Evolutionary conservation across 2,113 vertebrate genomes (phyloP), one percentile per base, ranked within the genome.

Genomic region (Xenus cinereus): DNA sequence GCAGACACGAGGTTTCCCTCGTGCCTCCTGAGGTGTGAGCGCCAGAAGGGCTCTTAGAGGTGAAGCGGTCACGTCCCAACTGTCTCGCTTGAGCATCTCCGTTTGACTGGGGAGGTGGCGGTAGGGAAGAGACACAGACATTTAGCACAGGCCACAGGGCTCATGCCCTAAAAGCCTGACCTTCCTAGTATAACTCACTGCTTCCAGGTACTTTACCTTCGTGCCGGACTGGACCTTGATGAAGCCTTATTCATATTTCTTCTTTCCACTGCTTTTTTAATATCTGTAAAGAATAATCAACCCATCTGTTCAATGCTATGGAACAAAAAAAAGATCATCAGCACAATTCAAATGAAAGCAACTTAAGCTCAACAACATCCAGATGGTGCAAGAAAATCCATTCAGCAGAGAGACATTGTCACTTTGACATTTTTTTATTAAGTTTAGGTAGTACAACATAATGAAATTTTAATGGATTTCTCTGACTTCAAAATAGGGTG

Each of bases 231-330:
- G 99, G 98, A 99, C 99, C 99, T 99, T 98, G 99, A 97, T 98
- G 99, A 98, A 99, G 98, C 98, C 99, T 99, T 99, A 99, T 98
- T 98, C 98, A 98, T 98, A 98, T 99, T 99, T 98, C 99, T 99
- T 99, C 99, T 98, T 98, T 99, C 99, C 98, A 98, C 98, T 98
- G 99, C 99, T 99, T 99, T 99, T 99, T 99, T 99, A 99, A 99
- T 99, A 99, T 99, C 99, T 99, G 99, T 99, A 99, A 99, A 99
- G 99, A 99, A 98, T 98, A 99, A 99, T 99, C 99, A 99, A 99
- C 99, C 99, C 99, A 99, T 99, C 99, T 98, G 98, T 99, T 99
- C 99, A 99, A 99, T 98, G 97, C 98, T 98, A 98, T 43, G 98
- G 97, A 98, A 98, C 95, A 98, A 98, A 98, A 98, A 97, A 93